Base-by-base conservation (phyloP, 2,113 vertebrate species). In the Nibea albiflora region DNA sequence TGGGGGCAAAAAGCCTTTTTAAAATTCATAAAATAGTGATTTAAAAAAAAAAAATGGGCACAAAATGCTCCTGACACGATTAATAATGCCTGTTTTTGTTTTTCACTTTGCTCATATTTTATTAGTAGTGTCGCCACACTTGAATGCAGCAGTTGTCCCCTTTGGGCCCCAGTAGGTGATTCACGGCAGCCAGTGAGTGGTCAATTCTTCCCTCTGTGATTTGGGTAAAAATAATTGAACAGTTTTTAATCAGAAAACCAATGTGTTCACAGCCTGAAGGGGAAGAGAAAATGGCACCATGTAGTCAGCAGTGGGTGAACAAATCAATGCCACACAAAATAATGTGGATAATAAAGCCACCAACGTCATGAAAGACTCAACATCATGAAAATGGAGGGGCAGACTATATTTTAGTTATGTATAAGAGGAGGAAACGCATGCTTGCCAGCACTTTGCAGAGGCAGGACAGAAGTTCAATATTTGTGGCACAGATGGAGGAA, bases 11-110 rank as follows among this genome's bases (percentile, higher is more conserved):
- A 70, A 11, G 24, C 16, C 11, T 58, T 65, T 82, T 79, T 39
- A 79, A 66, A 73, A 74, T 54, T 69, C 63, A 57, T 69, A 69
- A n/a, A n/a, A n/a, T n/a, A n/a, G n/a, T n/a, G n/a, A n/a, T n/a
- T n/a, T n/a, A n/a, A n/a, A n/a, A n/a, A n/a, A n/a, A n/a, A n/a
- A n/a, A n/a, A n/a, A n/a, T 17, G 47, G n/a, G 16, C 46, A 17
- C n/a, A 39, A 70, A 65, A 66, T 15, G 6, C 20, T 31, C 11
- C 8, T 1, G 1, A 49, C 47, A 31, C 35, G 47, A 44, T 1
- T 2, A 22, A 53, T 61, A 35, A 44, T 47, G 22, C 2, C 52
- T 60, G 11, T 11, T 58, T 74, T 74, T 56, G 44, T 20, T 67
- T 61, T 53, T 24, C n/a, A 20, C 14, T 39, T 22, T 56, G 39